A percentile compares a stretch with the other conserved stretches of the same genome.
These are phyloP conservation scores for Loriculus beryllinus DNA, from an alignment of 2,797 vertebrate species.

Conservation along the genomic window DNA sequence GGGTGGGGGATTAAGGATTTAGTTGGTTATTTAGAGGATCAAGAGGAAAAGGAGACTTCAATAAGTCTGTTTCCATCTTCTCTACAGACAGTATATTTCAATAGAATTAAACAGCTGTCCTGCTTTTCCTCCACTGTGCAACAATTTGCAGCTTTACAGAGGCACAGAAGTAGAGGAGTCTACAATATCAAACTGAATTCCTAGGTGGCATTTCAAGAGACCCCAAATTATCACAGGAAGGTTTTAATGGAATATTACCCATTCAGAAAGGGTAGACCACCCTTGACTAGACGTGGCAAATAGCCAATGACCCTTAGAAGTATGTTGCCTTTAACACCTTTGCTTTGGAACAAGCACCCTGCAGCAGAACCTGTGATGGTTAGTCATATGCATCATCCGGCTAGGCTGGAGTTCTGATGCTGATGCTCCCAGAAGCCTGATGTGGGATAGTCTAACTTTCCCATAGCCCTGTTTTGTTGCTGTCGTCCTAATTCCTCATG, in stretches of 20 bases:
- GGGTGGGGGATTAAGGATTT: constrained; percentile 41
- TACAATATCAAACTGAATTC: not conserved
- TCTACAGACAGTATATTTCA: constrained; percentile 16
- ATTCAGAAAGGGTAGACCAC: not conserved
- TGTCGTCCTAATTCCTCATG: not conserved
- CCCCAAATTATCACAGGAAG: not conserved
- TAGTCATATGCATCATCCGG: not conserved
- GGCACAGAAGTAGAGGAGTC: not conserved
- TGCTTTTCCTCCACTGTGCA: not conserved
- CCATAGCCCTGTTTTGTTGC: not conserved
- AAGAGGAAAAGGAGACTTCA: constrained; percentile 33
- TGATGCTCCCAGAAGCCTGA: not conserved
- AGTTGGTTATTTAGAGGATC: constrained; percentile 50
- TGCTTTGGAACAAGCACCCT: not conserved
- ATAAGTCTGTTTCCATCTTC: constrained; percentile 16
- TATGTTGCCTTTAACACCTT: not conserved
- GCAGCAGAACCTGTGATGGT: not conserved
- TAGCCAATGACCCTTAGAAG: not conserved
- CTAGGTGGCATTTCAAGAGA: not conserved
- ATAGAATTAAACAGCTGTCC: constrained; percentile 23
- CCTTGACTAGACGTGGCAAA: not conserved
- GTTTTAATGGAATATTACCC: not conserved
- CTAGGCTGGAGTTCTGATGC: not conserved
- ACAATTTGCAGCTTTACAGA: not conserved
- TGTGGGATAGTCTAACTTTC: not conserved